Conservation (phyloP, 2,113 vertebrate genomes). For the Rattus rattus region DNA sequence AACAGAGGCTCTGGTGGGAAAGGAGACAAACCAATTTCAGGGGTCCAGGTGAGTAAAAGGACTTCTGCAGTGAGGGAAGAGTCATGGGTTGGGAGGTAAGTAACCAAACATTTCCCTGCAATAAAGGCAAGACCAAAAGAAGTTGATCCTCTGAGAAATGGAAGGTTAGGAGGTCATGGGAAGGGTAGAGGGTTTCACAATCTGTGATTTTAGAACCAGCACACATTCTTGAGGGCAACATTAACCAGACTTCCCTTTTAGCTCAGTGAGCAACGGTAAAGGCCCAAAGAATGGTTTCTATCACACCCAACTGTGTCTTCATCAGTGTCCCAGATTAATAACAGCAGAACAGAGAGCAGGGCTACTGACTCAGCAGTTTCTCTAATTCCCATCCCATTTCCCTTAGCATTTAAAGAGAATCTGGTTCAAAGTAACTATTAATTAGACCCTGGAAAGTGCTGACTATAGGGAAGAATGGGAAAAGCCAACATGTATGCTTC, state of each 20-base stretch:
- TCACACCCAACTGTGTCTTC: not conserved
- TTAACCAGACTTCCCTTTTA: not conserved
- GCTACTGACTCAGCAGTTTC: not conserved
- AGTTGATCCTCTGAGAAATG: conserved; percentile 23
- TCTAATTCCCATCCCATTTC: not conserved
- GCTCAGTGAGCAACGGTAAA: conserved; percentile 11
- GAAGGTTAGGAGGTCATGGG: not conserved
- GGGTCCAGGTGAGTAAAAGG: not conserved
- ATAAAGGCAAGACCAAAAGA: not conserved
- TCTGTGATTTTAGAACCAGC: conserved; percentile 38
- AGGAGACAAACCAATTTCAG: not conserved
- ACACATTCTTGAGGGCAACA: not conserved
- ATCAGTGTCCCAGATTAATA: not conserved
- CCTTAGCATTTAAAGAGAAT: conserved; percentile 47
- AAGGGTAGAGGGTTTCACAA: not conserved
- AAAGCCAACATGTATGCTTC: conserved; percentile 31
- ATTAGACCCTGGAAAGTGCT: conserved; percentile 47
- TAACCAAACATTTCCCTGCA: not conserved
- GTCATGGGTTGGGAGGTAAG: not conserved
- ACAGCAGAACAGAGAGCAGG: not conserved
- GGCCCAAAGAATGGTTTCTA: not conserved
- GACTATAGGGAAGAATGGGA: conserved; percentile 17
- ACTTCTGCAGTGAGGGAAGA: not conserved
- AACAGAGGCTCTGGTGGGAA: not conserved
- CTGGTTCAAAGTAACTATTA: conserved; percentile 49